A percentile compares a stretch with the other conserved stretches of the same genome.
These are phyloP conservation scores for Caenorhabditis remanei DNA, from an alignment of 1,140 invertebrate species.

Conservation along the genomic window DNA sequence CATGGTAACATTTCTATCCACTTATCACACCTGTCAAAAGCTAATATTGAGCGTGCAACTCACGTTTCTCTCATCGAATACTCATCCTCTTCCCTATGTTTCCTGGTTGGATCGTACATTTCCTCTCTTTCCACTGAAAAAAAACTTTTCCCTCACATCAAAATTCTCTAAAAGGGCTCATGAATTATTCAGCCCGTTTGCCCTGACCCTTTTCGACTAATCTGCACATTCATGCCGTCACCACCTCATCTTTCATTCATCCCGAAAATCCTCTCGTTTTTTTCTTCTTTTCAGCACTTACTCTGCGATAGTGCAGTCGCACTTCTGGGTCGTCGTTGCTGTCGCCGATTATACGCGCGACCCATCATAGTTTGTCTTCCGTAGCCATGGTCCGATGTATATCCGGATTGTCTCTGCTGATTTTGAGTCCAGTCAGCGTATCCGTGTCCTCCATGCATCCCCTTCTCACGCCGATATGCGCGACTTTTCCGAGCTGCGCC, in stretches of 20 bases:
- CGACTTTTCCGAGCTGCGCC: conserved; percentile 31
- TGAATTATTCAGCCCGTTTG: conserved; percentile 5
- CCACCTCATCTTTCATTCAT: conserved; percentile 17
- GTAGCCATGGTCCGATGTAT: conserved; percentile 66
- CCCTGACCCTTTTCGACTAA: conserved; percentile 10
- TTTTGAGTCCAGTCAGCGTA: conserved; percentile 66
- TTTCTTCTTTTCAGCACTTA: conserved; percentile 34
- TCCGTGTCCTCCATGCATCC: conserved; percentile 37
- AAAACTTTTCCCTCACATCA: background rate
- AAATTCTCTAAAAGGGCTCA: conserved; percentile 4
- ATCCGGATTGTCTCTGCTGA: conserved; percentile 54
- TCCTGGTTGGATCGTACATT: conserved; percentile 33
- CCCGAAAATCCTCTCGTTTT: background rate
- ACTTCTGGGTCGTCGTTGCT: conserved; percentile 63
- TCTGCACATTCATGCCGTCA: conserved; percentile 39
- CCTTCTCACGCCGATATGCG: conserved; percentile 44
- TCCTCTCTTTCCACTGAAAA: conserved; percentile 45
- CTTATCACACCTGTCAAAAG: too few relatives aligned
- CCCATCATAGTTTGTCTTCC: conserved; percentile 57
- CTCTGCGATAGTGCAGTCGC: conserved; percentile 67
- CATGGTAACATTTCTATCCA: too few relatives aligned
- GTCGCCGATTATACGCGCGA: conserved; percentile 47
- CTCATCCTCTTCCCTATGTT: conserved; percentile 20
- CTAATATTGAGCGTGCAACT: background rate
- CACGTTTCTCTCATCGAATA: conserved; percentile 46